Evolutionary conservation across 2,797 vertebrate genomes (phyloP).

Genomic region (Phoeniculus purpureus): DNA sequence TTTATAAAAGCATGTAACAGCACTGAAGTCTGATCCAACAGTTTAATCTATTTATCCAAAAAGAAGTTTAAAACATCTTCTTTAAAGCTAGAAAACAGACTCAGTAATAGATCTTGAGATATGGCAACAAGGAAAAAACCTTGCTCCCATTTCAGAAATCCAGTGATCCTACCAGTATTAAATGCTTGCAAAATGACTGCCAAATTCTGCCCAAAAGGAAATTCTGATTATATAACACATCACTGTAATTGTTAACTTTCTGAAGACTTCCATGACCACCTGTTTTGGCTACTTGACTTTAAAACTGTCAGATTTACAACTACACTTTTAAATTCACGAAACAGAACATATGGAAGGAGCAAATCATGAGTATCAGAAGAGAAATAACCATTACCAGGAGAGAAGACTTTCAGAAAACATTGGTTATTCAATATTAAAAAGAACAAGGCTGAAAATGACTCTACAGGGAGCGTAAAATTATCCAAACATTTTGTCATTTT

Average conservation of each 20-base stretch:
- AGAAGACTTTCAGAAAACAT: not conserved
- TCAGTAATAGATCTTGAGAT: not conserved
- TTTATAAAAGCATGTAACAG: not conserved
- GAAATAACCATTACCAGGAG: not conserved
- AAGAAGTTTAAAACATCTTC: not conserved
- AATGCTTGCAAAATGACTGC: not conserved
- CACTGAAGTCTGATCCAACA: not conserved
- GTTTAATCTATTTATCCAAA: not conserved
- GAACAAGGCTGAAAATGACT: not conserved
- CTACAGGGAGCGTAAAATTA: not conserved
- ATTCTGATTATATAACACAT: not conserved
- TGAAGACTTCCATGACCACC: not conserved
- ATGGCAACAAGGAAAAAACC: not conserved
- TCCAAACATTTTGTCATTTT: not conserved
- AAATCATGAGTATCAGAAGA: not conserved
- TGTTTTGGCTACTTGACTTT: not conserved
- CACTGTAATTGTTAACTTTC: not conserved
- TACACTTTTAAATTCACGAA: not conserved
- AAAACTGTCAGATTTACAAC: not conserved
- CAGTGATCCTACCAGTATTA: not conserved
- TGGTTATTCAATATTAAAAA: not conserved
- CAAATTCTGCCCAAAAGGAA: not conserved
- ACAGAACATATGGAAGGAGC: not conserved
- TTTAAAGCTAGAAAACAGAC: not conserved
- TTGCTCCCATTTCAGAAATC: not conserved